Percentiles rank a stretch among this genome's conserved stretches.
Evolutionary conservation across 1,140 invertebrate species (phyloP).

Genomic region (Temnothorax nylanderi): DNA sequence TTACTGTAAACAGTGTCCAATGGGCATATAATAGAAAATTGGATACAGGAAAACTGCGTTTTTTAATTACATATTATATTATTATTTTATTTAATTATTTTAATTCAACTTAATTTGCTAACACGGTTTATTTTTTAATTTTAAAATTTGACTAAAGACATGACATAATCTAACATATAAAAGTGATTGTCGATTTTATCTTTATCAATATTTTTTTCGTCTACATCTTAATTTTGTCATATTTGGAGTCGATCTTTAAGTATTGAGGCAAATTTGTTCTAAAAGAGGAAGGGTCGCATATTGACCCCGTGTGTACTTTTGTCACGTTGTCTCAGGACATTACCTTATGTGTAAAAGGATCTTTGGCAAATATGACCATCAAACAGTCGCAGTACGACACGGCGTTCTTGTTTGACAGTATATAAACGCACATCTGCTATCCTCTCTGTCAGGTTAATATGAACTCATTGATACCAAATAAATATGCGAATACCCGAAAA

Average conservation of each 20-base stretch:
- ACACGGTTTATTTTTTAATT: not conserved
- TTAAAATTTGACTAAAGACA: not conserved
- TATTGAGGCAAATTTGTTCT: constrained; percentile 71
- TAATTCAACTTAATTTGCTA: no score
- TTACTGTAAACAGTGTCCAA: no score
- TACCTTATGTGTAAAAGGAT: constrained; percentile 66
- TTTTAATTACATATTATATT: no score
- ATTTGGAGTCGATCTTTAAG: constrained; percentile 59
- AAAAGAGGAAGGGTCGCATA: constrained; percentile 59
- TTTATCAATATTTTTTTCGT: not conserved
- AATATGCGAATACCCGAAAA: not conserved
- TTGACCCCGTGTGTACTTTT: constrained; percentile 67
- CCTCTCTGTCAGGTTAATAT: constrained; percentile 17
- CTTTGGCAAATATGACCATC: constrained; percentile 69
- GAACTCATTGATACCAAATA: constrained; percentile 19
- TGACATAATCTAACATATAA: not conserved
- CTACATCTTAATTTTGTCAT: constrained; percentile 44
- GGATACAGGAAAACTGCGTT: no score
- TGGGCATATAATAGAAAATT: no score
- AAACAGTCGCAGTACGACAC: constrained; percentile 70
- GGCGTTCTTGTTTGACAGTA: constrained; percentile 57
- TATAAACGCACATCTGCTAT: constrained; percentile 21
- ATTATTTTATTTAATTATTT: no score
- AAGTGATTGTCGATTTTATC: not conserved
- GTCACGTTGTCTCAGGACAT: constrained; percentile 72